Base-by-base conservation (phyloP, 2,797 vertebrate genomes). In the Salmo trutta region DNA sequence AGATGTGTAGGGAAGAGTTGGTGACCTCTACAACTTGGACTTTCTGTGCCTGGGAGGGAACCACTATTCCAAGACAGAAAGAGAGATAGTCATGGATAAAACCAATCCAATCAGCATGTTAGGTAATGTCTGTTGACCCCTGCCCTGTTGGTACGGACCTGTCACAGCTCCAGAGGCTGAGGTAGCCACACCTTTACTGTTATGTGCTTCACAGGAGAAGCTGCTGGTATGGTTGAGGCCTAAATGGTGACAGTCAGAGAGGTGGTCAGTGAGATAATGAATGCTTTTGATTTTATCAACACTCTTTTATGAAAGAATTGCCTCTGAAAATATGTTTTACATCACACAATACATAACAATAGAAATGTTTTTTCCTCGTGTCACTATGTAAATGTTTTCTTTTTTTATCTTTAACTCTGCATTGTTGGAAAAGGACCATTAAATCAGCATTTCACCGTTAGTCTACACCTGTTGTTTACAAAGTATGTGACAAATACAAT, bases 161-260 rank as follows among this genome's bases (percentile, higher is more conserved):
- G 76, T 93, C 77, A 94, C 80, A 1, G 81, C 84, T 17, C 93
- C 93, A 0, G 91, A 92, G 19, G 86, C 89, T 1, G 93, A 94
- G 15, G 92, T 92, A 78, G 91, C 90, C 52, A 94, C 90, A 0
- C 93, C 93, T 56, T 92, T 93, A 15, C 84, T 83, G 0, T 94
- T 94, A 78, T 91, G 91, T 47, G 92, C 93, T 82, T 94, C 93
- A 0, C 93, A 94, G 24, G 92, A 93, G 81, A 93, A 94, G 2
- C 88, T 81, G 0, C 90, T 86, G 0, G 91, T 90, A 82, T 90
- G 90, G 79, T 92, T 93, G 69, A 94, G 85, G 29, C 92, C 93
- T 94, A 52, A 54, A 17, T 21, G 15, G 14, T 47, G 41, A 47
- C 41, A 47, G 41, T 47, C 41, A 47, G 41, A 47, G 36, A 41